A percentile compares a stretch with the other conserved stretches of the same genome.
Conservation (phyloP, 2,888 invertebrate species). For the Horisme vitalbata region DNA sequence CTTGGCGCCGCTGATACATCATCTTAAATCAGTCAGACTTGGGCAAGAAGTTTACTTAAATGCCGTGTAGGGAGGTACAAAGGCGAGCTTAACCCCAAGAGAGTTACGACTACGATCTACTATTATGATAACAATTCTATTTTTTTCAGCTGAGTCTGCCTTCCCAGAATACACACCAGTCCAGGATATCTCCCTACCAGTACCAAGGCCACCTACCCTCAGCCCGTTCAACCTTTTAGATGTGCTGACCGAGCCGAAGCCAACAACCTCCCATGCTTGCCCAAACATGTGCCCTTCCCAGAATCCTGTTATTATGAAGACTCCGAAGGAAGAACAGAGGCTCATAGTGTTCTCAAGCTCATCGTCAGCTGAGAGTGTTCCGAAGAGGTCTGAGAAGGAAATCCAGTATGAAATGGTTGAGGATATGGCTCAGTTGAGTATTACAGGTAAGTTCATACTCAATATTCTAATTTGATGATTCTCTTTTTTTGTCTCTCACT, state of each 20-base stretch:
- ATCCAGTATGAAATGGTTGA: conserved; percentile 45
- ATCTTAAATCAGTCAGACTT: too few species aligned
- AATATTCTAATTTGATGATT: not conserved
- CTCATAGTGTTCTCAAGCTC: conserved; percentile 65
- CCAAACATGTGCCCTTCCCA: conserved; percentile 50
- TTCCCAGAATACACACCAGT: conserved; percentile 53
- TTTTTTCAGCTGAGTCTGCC: conserved; percentile 45
- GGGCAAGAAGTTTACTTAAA: too few species aligned
- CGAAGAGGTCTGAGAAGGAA: conserved; percentile 40
- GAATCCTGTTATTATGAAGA: conserved; percentile 42
- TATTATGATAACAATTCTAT: not conserved
- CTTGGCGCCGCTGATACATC: too few species aligned
- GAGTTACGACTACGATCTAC: too few species aligned
- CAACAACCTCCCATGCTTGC: conserved; percentile 55
- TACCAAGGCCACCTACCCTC: conserved; percentile 24
- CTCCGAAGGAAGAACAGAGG: conserved; percentile 45
- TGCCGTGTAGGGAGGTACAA: too few species aligned
- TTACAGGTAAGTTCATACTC: conserved; percentile 45
- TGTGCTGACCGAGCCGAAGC: conserved; percentile 57
- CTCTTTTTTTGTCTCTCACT: too few species aligned
- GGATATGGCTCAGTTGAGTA: conserved; percentile 36
- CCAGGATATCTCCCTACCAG: conserved; percentile 46
- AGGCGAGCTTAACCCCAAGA: too few species aligned
- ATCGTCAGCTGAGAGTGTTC: conserved; percentile 64
- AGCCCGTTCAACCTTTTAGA: conserved; percentile 58